Conservation (phyloP, 2,113 vertebrate genomes). For the Empidonax alnorum region DNA sequence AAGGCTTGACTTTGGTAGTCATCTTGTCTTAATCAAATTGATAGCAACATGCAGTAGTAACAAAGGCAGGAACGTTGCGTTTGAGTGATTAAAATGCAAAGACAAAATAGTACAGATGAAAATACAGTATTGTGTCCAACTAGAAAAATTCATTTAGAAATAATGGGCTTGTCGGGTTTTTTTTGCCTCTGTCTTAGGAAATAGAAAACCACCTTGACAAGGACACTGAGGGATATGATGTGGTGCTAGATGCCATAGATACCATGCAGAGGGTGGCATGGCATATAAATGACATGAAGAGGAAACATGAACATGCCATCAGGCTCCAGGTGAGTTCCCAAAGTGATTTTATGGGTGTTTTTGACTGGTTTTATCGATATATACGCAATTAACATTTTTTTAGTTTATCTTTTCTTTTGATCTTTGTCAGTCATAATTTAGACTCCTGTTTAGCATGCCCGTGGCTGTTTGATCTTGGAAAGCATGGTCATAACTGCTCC, state of each 20-base stretch:
- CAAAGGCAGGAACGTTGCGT: neutral
- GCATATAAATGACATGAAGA: constrained; percentile 99
- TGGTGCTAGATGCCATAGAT: constrained; percentile 96
- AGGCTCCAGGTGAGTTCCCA: constrained; percentile 85
- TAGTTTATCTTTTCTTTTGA: constrained; percentile 22
- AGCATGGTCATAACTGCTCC: constrained; percentile 7
- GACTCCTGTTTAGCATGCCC: neutral
- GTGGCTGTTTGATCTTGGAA: constrained; percentile 22
- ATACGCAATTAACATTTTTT: constrained; percentile 11
- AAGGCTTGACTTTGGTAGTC: neutral
- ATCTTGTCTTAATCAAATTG: neutral
- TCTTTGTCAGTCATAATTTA: constrained; percentile 25
- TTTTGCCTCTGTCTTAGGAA: constrained; percentile 77
- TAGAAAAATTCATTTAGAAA: neutral
- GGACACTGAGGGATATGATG: constrained; percentile 91
- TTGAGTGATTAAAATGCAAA: neutral
- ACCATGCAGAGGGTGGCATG: constrained; percentile 98
- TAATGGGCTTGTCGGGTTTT: neutral
- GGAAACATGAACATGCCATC: constrained; percentile 94
- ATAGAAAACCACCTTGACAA: constrained; percentile 97
- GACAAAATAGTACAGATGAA: neutral
- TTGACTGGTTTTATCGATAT: neutral
- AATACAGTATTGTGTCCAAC: rapidly evolving
- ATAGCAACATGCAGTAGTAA: neutral
- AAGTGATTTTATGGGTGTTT: neutral